These are phyloP conservation scores for Muntiacus muntjak DNA, from an alignment of 2,113 vertebrate species.

Conservation along the genomic window DNA sequence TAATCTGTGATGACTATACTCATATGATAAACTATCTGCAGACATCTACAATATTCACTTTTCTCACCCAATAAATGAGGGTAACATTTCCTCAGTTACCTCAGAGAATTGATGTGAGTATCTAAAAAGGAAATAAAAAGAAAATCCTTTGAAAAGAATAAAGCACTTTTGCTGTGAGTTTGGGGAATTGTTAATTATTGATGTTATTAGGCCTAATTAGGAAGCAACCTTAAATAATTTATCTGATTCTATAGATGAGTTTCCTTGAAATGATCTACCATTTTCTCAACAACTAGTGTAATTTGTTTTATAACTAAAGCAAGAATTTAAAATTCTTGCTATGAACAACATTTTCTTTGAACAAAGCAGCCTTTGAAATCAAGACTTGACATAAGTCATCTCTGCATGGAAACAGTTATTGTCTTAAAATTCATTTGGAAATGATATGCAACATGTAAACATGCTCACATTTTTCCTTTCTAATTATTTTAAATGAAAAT, in stretches of 20 bases:
- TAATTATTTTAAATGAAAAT: neutral
- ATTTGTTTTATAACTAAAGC: slow-evolving; percentile 46
- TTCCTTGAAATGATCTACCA: slow-evolving; percentile 16
- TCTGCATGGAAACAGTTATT: neutral
- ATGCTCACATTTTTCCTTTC: neutral
- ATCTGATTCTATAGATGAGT: slow-evolving; percentile 56
- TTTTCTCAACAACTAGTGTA: slow-evolving; percentile 4
- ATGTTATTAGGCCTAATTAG: slow-evolving; percentile 62
- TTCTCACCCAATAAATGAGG: neutral
- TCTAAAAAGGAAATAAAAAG: slow-evolving; percentile 19
- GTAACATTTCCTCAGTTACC: neutral
- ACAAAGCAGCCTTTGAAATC: slow-evolving; percentile 39
- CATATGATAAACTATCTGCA: neutral
- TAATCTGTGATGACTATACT: neutral
- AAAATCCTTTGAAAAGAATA: slow-evolving; percentile 53
- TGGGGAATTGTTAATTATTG: slow-evolving; percentile 64
- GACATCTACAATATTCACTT: neutral
- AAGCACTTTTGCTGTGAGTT: slow-evolving; percentile 22
- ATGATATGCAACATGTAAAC: neutral
- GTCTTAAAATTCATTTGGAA: slow-evolving; percentile 32
- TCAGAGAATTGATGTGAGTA: neutral
- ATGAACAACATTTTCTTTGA: slow-evolving; percentile 29
- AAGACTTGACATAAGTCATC: neutral
- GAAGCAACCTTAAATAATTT: slow-evolving; percentile 61
- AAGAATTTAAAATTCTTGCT: slow-evolving; percentile 53